Evolutionary conservation across 2,797 vertebrate species (phyloP).

Genomic region (Lindbergichthys nudifrons): DNA sequence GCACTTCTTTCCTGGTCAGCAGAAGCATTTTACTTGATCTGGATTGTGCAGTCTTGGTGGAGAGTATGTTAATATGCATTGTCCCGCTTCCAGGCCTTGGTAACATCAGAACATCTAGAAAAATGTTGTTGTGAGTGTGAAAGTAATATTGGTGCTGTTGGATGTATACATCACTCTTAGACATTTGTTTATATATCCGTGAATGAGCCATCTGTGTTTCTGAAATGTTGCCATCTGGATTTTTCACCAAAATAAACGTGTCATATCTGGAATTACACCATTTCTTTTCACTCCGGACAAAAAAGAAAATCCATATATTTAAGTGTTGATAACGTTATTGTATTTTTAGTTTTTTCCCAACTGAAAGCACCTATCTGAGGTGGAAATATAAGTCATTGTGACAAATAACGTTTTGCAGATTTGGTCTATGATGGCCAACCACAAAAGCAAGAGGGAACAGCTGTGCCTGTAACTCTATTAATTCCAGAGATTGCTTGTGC

Average conservation of each 20-base stretch:
- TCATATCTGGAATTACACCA: not conserved
- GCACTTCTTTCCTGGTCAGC: not conserved
- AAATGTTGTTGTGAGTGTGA: slow-evolving; percentile 1
- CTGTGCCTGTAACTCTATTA: slow-evolving; percentile 76
- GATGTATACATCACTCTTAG: slow-evolving; percentile 9
- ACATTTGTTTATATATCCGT: not conserved
- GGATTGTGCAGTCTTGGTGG: not conserved
- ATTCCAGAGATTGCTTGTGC: slow-evolving; percentile 80
- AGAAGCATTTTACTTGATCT: not conserved
- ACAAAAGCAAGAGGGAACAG: slow-evolving; percentile 63
- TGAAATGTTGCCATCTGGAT: not conserved
- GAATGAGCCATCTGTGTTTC: not conserved
- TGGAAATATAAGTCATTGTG: slow-evolving; percentile 48
- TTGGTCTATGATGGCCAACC: slow-evolving; percentile 51
- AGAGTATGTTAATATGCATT: not conserved
- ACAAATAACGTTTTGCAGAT: slow-evolving; percentile 61
- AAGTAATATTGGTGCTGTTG: not conserved
- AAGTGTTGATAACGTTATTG: slow-evolving; percentile 41
- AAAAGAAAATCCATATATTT: not conserved
- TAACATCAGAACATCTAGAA: not conserved
- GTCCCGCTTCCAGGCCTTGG: not conserved
- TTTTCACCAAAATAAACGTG: slow-evolving; percentile 4
- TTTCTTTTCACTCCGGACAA: slow-evolving; percentile 6
- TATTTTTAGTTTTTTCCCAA: slow-evolving; percentile 29
- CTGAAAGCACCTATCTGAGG: slow-evolving; percentile 18